Base-by-base conservation (phyloP, 2,797 vertebrate species). In the Crenuchus spilurus region DNA sequence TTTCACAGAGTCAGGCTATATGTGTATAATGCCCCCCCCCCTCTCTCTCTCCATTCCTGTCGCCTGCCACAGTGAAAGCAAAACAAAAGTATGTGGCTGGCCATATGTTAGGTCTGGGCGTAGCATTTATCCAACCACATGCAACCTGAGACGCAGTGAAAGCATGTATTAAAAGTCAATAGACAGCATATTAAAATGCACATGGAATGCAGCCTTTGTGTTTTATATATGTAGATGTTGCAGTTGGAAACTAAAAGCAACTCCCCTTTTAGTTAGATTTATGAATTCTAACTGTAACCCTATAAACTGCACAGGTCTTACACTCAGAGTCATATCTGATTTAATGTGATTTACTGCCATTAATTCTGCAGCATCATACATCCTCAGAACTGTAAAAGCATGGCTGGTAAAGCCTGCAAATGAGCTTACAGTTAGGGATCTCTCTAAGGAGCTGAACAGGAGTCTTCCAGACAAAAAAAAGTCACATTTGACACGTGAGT, bases 151-250 rank as follows among this genome's bases (percentile, higher is more conserved):
- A 72, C 39, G 35, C 66, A 78, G 79, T 65, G 41, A 73, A 81
- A 74, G 77, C 65, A 79, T 71, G 62, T 66, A 81, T 85, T 85
- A 84, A 83, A 86, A 80, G 74, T 82, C 83, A 77, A 82, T 80
- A 77, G 54, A 80, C 75, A 67, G 75, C 69, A 55, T 63, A 72
- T 83, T 81, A 74, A 79, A 81, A 71, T 83, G 63, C 55, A 80
- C 70, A 78, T 49, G 42, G 79, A 77, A 77, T 79, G 58, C 57
- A 62, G n/a, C 57, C 24, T 74, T 72, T 74, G 76, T 70, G 18
- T 67, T 70, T 42, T 74, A 22, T 70, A 41, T 75, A 63, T 64
- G 49, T 72, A 46, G 72, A 61, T 46, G 37, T 35, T 52, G 37
- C 14, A 71, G 51, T 55, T 54, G 49, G 57, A 67, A 70, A 33